Conservation (phyloP, 2,888 invertebrate species). For the Microdon myrmicae region DNA sequence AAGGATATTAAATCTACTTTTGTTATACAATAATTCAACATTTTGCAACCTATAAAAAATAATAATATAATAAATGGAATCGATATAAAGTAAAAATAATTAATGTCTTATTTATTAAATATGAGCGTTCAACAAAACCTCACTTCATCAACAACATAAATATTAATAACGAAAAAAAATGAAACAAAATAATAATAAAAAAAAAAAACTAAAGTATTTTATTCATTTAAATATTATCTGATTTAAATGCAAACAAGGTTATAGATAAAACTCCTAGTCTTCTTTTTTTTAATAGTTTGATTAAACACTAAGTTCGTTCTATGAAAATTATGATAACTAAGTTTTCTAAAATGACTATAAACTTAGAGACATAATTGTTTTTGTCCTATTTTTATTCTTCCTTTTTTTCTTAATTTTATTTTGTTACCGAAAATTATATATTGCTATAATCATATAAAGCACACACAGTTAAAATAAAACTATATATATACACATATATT, state of each 20-base stretch:
- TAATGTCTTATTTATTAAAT: constrained; percentile 37
- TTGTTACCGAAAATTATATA: constrained; percentile 15
- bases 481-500: constrained; percentile 40
- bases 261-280: constrained; percentile 48
- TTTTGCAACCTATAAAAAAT: constrained; percentile 32
- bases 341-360: constrained; percentile 23
- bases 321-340: constrained; percentile 10
- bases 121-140: constrained; percentile 1
- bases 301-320: constrained; percentile 17
- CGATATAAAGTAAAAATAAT: constrained; percentile 11
- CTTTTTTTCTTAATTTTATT: constrained; percentile 22
- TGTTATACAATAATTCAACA: constrained; percentile 29
- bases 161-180: constrained; percentile 9
- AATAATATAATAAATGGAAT: constrained; percentile 10
- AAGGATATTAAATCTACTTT: too few species aligned
- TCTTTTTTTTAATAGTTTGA: constrained; percentile 22
- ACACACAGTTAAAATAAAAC: constrained; percentile 49
- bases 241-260: constrained; percentile 12
- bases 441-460: constrained; percentile 31
- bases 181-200: constrained; percentile 12
- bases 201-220: constrained; percentile 4
- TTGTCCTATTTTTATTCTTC: constrained; percentile 14
- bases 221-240: constrained; percentile 9
- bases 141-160: constrained; percentile 8
- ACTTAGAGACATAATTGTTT: constrained; percentile 38